These are phyloP conservation scores for Gasteruption jaculator DNA, from an alignment of 2,888 invertebrate species.

Conservation along the genomic window DNA sequence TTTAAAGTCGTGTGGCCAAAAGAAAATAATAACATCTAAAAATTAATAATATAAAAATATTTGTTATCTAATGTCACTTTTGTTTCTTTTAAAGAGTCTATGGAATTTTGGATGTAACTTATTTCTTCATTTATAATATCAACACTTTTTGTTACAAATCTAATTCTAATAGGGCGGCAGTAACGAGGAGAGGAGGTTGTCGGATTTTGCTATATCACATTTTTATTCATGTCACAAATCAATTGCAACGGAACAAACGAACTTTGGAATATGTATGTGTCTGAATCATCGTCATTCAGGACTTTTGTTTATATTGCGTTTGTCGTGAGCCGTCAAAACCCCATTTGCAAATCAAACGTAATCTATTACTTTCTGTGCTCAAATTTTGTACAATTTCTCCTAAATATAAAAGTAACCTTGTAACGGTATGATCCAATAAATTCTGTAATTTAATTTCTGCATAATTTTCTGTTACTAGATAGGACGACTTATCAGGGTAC, in stretches of 20 bases:
- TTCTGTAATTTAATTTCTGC: constrained; percentile 19
- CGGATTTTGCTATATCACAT: constrained; percentile 34
- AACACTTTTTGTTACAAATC: constrained; percentile 22
- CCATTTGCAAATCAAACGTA: constrained; percentile 28
- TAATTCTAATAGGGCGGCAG: constrained; percentile 26
- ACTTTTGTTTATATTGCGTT: constrained; percentile 32
- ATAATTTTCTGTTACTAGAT: constrained; percentile 15
- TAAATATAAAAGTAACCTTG: constrained; percentile 20
- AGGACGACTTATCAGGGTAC: constrained; percentile 7
- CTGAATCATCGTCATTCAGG: constrained; percentile 21
- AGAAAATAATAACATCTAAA: too few relatives aligned
- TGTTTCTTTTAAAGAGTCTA: constrained; percentile 17
- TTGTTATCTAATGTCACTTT: not conserved
- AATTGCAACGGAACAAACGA: constrained; percentile 14
- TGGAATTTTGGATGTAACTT: constrained; percentile 19
- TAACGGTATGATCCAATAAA: constrained; percentile 20
- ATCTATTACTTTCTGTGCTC: constrained; percentile 14
- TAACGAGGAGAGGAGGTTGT: constrained; percentile 31
- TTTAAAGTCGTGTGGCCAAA: too few relatives aligned
- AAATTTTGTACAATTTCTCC: too few relatives aligned
- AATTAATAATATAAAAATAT: too few relatives aligned
- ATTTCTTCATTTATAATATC: constrained; percentile 23
- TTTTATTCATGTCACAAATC: constrained; percentile 8
- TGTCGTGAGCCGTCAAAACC: constrained; percentile 34
- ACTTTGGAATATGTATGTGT: constrained; percentile 34